A percentile compares a stretch with the other conserved stretches of the same genome.
Conservation (phyloP, 2,113 vertebrate species). For the Pterocles burchelli region DNA sequence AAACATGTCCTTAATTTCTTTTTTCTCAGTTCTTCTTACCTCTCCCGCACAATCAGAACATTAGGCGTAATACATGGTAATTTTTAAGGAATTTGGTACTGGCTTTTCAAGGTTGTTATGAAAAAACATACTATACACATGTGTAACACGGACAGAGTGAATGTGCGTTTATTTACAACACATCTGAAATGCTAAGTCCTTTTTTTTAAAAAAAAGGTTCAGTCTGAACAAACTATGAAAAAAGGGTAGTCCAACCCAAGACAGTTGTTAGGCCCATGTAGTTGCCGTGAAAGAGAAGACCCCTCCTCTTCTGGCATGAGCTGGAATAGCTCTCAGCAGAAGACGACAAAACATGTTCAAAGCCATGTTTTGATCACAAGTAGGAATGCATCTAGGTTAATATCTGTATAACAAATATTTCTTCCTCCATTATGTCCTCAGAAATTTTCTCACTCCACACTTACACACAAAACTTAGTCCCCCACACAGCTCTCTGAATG, state of each 20-base stretch:
- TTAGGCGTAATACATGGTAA: not conserved
- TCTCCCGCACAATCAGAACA: not conserved
- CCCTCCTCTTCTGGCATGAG: constrained; percentile 48
- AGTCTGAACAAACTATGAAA: not conserved
- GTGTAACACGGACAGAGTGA: not conserved
- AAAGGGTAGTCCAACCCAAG: not conserved
- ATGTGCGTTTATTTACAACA: not conserved
- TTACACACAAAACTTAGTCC: not conserved
- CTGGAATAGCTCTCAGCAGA: constrained; percentile 46
- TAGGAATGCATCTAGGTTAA: not conserved
- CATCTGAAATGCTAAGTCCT: not conserved
- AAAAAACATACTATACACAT: not conserved
- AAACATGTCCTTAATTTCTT: not conserved
- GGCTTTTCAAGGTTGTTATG: not conserved
- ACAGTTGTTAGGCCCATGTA: not conserved
- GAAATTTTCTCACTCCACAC: not conserved
- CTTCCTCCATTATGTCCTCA: not conserved
- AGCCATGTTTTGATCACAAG: not conserved
- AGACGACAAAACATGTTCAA: not conserved
- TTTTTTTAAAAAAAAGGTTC: not conserved
- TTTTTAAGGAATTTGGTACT: not conserved
- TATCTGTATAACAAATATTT: not conserved
- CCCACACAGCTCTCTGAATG: not conserved
- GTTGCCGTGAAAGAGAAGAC: constrained; percentile 34
- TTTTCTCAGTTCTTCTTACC: not conserved